Evolutionary conservation across 2,888 invertebrate genomes (phyloP).

Genomic region (Minunthozetes semirufus): DNA sequence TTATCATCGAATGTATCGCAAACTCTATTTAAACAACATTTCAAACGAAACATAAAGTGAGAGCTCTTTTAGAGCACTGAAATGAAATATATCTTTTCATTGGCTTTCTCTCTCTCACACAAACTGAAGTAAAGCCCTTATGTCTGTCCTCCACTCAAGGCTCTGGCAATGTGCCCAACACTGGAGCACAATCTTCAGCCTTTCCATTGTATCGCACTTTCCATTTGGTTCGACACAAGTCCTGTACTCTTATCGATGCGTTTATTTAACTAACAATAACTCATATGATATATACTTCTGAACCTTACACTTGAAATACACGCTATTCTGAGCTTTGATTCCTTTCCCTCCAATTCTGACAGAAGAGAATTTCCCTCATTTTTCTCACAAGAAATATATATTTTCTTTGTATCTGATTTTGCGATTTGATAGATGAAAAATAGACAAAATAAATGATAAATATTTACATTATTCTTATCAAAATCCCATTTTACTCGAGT

Average conservation of each 20-base stretch:
- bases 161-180: not conserved
- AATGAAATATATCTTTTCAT: not conserved
- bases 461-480: too few species aligned
- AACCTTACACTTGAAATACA: too few species aligned
- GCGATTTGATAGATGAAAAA: too few species aligned
- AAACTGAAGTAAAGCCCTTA: not conserved
- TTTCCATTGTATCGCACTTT: conserved; percentile 5
- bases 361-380: too few species aligned
- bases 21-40: not conserved
- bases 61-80: conserved; percentile 6
- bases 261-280: not conserved
- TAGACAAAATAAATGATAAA: too few species aligned
- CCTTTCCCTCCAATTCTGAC: too few species aligned
- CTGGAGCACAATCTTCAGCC: not conserved
- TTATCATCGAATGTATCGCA: not conserved
- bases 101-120: not conserved
- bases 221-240: not conserved
- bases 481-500: too few species aligned
- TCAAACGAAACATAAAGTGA: not conserved
- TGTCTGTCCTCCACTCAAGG: not conserved
- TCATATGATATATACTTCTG: not conserved
- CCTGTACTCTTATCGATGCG: not conserved
- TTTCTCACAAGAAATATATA: too few species aligned
- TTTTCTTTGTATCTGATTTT: too few species aligned
- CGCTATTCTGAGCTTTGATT: too few species aligned